Base-by-base conservation (phyloP, 2,888 invertebrate species). In the Drosophila aldrichi region DNA sequence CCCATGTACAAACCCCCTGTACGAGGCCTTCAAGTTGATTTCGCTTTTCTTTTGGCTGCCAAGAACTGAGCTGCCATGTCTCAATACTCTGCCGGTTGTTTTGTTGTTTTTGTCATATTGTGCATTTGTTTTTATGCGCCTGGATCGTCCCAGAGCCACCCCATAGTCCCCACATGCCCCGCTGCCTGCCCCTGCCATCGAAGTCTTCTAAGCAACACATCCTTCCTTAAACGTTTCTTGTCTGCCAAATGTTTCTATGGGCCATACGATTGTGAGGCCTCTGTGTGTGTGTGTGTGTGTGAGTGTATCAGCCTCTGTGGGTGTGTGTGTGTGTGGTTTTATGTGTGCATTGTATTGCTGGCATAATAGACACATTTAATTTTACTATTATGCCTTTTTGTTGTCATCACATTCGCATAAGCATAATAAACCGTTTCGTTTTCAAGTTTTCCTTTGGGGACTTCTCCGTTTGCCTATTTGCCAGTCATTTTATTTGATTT, bases 311-410 rank as follows among this genome's bases (percentile, higher is more conserved):
- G 32, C 32, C 32, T 32, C 32, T 65, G 58, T 38, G 49, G n/a
- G n/a, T 20, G 44, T 57, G 66, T 59, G 60, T 64, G 59, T 70
- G 85, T 79, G 82, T 55, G 90, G 86, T 87, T 87, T 88, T 88
- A 90, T 89, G 89, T 86, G 63, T 75, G 82, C 87, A 89, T 87
- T 87, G 87, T 87, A 89, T 89, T 89, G 86, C 87, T 72, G 79
- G 79, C 87, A 87, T 87, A 87, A 87, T 89, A 89, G 91, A 87
- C 79, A 91, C 90, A 90, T 90, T 90, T 91, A 91, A 91, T 90
- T 90, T 90, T 90, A 90, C 91, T 90, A 91, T 90, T 90, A 90
- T 90, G 88, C 79, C 88, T 82, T 90, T 88, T 90, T 90, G 90
- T 86, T 90, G 91, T 81, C 88, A 87, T 84, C 88, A 77, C 85